Evolutionary conservation across 2,113 vertebrate genomes (phyloP).

Genomic region (Zosterops japonicus): DNA sequence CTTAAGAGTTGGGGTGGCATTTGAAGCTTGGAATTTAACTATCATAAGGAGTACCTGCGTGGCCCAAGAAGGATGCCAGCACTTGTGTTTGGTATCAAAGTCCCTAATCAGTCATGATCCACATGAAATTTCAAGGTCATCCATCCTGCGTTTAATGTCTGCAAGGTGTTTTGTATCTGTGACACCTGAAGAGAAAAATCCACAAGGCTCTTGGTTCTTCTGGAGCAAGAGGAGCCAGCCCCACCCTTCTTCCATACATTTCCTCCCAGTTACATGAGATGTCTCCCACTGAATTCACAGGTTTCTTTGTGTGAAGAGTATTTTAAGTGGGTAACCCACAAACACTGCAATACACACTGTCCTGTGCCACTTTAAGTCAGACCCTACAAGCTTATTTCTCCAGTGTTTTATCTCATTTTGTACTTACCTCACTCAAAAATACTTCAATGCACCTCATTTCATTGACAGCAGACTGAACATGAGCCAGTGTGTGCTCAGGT

Average conservation of each 20-base stretch:
- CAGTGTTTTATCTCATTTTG: background rate
- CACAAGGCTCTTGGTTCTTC: background rate
- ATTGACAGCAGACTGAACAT: background rate
- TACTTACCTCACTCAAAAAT: background rate
- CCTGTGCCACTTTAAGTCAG: background rate
- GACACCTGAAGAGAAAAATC: background rate
- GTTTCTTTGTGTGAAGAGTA: background rate
- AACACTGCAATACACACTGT: background rate
- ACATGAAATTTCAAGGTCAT: background rate
- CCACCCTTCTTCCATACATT: background rate
- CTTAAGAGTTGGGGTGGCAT: background rate
- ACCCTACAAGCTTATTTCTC: background rate
- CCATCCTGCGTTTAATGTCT: accelerated
- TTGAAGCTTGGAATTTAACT: background rate
- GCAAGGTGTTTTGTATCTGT: background rate
- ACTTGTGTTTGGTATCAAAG: background rate
- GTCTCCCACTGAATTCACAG: background rate
- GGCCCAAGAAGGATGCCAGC: background rate
- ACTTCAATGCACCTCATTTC: background rate
- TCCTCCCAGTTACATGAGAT: background rate
- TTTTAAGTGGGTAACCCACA: background rate
- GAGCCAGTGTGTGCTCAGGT: background rate
- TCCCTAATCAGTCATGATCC: background rate
- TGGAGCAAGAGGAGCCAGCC: background rate
- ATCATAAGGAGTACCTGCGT: background rate